Evolutionary conservation across 1,140 invertebrate genomes (phyloP), one percentile per base, ranked within the genome.

Genomic region (Drosophila kanapiae): DNA sequence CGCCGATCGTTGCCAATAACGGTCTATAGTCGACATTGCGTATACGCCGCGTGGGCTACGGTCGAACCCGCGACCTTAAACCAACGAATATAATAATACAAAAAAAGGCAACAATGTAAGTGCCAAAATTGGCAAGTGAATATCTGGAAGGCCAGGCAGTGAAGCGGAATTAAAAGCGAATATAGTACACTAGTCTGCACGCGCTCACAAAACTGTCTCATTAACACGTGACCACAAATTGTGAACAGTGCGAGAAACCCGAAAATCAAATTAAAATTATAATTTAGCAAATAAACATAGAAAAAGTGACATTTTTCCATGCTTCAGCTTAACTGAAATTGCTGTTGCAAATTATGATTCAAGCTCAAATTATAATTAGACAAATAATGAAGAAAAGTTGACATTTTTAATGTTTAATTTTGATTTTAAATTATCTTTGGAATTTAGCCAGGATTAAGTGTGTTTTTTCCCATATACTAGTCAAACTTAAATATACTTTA

Each of bases 161-260:
- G 57, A 61, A 57, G 53, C 53, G 49, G 75, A 71, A 40, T 33
- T 14, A 10, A 61, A 68, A 54, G 38, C 27, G 7, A 67, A 43
- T 47, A 67, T 13, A 48, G 33, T 54, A 37, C 27, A 14, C 38
- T 56, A 56, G 29, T 33, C 65, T 74, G 56, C 71, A 87, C 69
- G 64, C 65, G 63, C 83, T 69, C 69, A 72, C 70, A 78, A 85
- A 67, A 88, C 60, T 71, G 76, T 90, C 64, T 80, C 58, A 83
- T 87, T 87, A 88, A 80, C 76, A 87, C 84, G 76, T 88, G 83
- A 57, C 64, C 68, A 70, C 62, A 77, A 86, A 80, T 76, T 87
- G 72, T 75, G 59, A 64, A 69, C 18, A 63, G 64, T 70, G 64
- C 64, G 10, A 70, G 54, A 54, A 43, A 37, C 27, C 53, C 27